Evolutionary conservation across 2,888 invertebrate genomes (phyloP), one percentile per base, ranked within the genome.

Genomic region (Clistopyga incitator): DNA sequence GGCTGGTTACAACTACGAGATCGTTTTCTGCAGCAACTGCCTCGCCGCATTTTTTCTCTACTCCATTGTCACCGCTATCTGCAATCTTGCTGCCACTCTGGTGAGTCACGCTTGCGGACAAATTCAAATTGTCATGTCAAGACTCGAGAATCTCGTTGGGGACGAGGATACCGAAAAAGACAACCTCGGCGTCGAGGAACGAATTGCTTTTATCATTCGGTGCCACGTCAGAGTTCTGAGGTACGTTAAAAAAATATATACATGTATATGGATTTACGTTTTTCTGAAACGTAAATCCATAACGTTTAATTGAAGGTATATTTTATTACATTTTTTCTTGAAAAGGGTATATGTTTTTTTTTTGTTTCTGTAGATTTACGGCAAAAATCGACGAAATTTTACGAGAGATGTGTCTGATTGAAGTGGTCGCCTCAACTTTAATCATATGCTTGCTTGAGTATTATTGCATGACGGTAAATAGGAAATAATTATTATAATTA

Each of bases 41-140:
- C 15, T 88, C 1, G 81, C 64, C 18, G 86, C 79, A 0, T 65
- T 85, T 6, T 15, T 87, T 20, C 56, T 61, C 11, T 86, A 78
- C 56, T 83, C 82, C 23, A 80, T 88, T 8, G 84, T 76, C 8
- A 76, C 79, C 2, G 84, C 84, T 0, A 77, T 70, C 0, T 89
- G 85, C 65, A 84, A 85, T 52, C 54, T 90, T 3, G 85, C 88
- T 1, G 86, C 87, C 2, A 56, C 84, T 6, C 86, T 89, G 6
- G 88, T 88, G 2, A 85, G 78, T 0, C 90, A 90, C 65, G 80
- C 85, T 13, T 87, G 87, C 34, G 88, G 88, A 6, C 89, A 88
- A 25, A 71, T 87, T 3, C 72, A 86, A 29, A 85, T 90, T 23
- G 78, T 87, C 10, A 78, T 80, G 6, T 70, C 70, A 1, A 78